These are phyloP conservation scores for Ptyas mucosa DNA, from an alignment of 2,113 vertebrate genomes.

Conservation along the genomic window DNA sequence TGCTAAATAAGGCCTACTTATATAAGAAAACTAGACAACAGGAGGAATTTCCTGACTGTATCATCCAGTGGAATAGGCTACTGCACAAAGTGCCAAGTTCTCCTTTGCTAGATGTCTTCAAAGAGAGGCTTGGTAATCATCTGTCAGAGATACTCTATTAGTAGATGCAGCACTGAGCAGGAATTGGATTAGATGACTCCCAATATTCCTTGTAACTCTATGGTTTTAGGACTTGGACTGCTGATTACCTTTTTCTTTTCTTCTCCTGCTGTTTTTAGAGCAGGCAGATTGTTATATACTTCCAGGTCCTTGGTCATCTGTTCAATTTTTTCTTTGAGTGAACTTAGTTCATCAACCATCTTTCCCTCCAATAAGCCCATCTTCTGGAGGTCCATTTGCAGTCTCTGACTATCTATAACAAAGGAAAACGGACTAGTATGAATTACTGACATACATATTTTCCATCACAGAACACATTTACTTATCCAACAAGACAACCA, in stretches of 20 bases:
- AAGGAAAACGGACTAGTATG: background rate
- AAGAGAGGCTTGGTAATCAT: background rate
- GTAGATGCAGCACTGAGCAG: background rate
- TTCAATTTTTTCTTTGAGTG: slow-evolving; percentile 80
- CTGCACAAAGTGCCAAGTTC: background rate
- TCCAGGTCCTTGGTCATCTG: slow-evolving; percentile 78
- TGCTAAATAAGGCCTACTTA: background rate
- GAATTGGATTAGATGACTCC: background rate
- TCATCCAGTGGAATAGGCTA: background rate
- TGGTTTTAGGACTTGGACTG: background rate
- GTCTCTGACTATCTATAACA: slow-evolving; percentile 81
- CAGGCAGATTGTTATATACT: slow-evolving; percentile 82
- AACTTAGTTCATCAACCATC: slow-evolving; percentile 81
- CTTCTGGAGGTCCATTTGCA: slow-evolving; percentile 93
- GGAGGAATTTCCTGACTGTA: background rate
- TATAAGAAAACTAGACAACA: background rate
- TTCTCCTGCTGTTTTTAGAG: slow-evolving; percentile 80
- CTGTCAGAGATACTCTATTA: background rate
- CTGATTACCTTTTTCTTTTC: slow-evolving; percentile 83
- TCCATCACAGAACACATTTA: background rate
- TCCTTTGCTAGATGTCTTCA: background rate
- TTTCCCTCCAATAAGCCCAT: slow-evolving; percentile 91
- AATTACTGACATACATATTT: background rate
- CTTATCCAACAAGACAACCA: background rate
- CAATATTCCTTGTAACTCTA: background rate